These are phyloP conservation scores for Calyptommatus sinebrachiatus DNA, from an alignment of 2,113 vertebrate species.

Conservation along the genomic window DNA sequence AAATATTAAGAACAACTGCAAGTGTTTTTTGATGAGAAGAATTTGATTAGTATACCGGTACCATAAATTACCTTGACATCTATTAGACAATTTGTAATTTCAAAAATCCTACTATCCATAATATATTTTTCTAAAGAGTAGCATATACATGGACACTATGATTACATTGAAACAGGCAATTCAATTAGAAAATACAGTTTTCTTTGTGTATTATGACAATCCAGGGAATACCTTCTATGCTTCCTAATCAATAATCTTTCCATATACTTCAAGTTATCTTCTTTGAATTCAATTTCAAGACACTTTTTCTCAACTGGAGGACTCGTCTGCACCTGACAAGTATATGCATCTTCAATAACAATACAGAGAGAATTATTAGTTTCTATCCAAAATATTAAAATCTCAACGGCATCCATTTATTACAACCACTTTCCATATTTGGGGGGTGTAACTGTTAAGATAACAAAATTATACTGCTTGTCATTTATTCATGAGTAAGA, in stretches of 20 bases:
- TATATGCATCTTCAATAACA: constrained; percentile 68
- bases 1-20: not conserved
- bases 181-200: not conserved
- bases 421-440: too few relatives aligned
- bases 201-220: not conserved
- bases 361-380: constrained; percentile 7
- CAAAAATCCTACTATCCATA: not conserved
- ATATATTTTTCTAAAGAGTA: not conserved
- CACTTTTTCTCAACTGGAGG: constrained; percentile 60
- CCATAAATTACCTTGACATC: not conserved
- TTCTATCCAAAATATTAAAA: constrained; percentile 10
- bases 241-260: constrained; percentile 91
- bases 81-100: not conserved
- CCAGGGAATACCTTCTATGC: constrained; percentile 78
- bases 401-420: not conserved
- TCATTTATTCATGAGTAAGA: too few relatives aligned
- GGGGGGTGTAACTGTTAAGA: too few relatives aligned
- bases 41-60: not conserved
- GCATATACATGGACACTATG: not conserved
- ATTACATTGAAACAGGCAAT: not conserved
- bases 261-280: constrained; percentile 81
- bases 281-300: constrained; percentile 79
- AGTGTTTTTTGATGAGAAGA: not conserved
- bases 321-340: constrained; percentile 79
- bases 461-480: too few relatives aligned